Evolutionary conservation across 2,113 vertebrate species (phyloP).

Genomic region (Ascaphus truei): DNA sequence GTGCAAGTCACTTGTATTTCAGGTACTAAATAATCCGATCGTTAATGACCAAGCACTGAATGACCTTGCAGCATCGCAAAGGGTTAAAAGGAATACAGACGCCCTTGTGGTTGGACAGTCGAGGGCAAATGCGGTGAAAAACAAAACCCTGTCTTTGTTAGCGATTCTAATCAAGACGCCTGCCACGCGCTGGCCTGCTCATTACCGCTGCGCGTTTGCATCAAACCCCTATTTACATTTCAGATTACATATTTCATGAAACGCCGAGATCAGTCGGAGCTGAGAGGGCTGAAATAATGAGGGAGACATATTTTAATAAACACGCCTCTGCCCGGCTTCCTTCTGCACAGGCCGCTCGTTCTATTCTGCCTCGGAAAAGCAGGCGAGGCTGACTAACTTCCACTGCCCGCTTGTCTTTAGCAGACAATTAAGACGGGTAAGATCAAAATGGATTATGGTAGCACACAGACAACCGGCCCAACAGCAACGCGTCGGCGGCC

Average conservation of each 20-base stretch:
- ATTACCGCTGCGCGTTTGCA: constrained; percentile 81
- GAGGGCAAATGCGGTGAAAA: constrained; percentile 64
- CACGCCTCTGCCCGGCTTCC: constrained; percentile 69
- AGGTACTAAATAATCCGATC: no score
- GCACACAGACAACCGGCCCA: constrained; percentile 82
- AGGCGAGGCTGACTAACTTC: constrained; percentile 81
- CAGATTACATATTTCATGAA: constrained; percentile 88
- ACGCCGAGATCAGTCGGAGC: constrained; percentile 79
- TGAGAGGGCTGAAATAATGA: constrained; percentile 83
- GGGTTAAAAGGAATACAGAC: constrained; percentile 56
- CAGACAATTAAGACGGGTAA: constrained; percentile 85
- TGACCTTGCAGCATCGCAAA: no score
- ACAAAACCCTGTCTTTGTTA: constrained; percentile 72
- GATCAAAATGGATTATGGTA: constrained; percentile 89
- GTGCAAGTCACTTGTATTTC: no score
- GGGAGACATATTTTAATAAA: constrained; percentile 80
- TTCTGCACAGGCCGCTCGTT: constrained; percentile 67
- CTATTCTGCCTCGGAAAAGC: constrained; percentile 72
- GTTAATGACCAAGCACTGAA: no score
- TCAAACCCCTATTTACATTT: constrained; percentile 95
- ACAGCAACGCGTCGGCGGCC: constrained; percentile 80
- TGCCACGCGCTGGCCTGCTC: constrained; percentile 68
- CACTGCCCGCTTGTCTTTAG: constrained; percentile 75
- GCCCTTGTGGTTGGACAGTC: constrained; percentile 62
- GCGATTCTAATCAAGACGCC: constrained; percentile 78